phyloP scores from a whole-genome alignment of 2,113 vertebrate species.

The Platichthys stellatus region DNA sequence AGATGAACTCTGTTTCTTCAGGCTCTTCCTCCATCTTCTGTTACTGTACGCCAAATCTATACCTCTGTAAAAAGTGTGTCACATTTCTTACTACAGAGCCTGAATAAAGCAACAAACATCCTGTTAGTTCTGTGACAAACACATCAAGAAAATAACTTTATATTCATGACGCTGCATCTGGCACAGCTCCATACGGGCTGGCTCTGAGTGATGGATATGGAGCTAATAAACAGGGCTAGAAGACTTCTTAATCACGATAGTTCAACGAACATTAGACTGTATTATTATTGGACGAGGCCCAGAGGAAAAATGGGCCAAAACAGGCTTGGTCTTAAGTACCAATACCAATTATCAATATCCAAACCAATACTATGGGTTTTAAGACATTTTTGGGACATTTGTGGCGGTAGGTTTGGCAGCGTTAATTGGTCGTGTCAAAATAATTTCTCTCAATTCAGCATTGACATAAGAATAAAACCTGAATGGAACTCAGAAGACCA shows the following conservation, averaged over 20 bases:
- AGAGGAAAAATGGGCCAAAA: background rate
- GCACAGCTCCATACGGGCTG: background rate
- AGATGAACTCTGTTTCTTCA: too few species aligned
- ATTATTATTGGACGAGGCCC: background rate
- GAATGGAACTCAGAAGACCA: too few species aligned
- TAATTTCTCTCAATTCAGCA: background rate
- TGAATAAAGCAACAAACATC: conserved; percentile 11
- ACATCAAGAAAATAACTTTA: conserved; percentile 27
- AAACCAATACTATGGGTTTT: too few species aligned
- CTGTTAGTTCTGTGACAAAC: background rate
- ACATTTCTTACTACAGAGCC: background rate
- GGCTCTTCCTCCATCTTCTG: background rate
- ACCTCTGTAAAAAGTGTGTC: conserved; percentile 13
- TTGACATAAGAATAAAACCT: background rate
- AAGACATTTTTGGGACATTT: too few species aligned
- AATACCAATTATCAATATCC: background rate
- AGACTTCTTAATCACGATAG: background rate
- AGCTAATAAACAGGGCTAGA: conserved; percentile 29
- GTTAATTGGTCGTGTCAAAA: background rate
- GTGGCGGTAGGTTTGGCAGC: background rate
- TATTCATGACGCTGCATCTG: conserved; percentile 2
- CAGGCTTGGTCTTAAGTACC: background rate
- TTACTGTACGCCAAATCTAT: background rate
- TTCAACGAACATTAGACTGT: background rate
- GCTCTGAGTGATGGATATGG: conserved; percentile 1